Base-by-base conservation (phyloP, 2,113 vertebrate genomes). In the Oncorhynchus gorbuscha region DNA sequence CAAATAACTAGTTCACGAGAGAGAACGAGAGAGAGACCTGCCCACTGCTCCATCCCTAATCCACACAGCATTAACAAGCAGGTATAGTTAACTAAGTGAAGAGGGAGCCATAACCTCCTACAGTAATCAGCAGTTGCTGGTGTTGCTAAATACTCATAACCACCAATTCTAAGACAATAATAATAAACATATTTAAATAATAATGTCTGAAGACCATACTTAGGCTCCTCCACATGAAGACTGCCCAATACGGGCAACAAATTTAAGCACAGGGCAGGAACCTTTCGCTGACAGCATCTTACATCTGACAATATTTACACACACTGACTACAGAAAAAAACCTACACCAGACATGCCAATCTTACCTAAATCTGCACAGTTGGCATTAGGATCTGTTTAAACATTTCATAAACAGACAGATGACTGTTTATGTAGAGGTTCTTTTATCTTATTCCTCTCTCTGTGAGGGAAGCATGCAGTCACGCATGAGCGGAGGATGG, bases 401-500 rank as follows among this genome's bases (percentile, higher is more conserved):
- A 86, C 80, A 62, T 85, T 84, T 88, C 83, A 82, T 75, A 90
- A 92, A 90, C 90, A 91, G 85, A 88, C 89, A 74, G 84, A 79
- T 83, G 81, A 82, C 84, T 87, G 90, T 91, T 91, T 89, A 62
- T 22, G 82, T 84, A 83, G 55, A n/a, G 78, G 82, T 86, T 88
- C 87, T 73, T 76, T 83, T 86, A 85, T 85, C 66, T 65, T 30
- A 39, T 62, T 35, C 22, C 9, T 69, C 68, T 9, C 39, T 51
- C 16, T 70, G 32, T 12, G 59, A 84, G 88, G 77, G 72, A 89
- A 76, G 80, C 87, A 89, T 78, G 86, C 93, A 92, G 89, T 94
- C 93, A 93, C 80, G 91, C 93, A 93, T 94, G 91, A 94, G 92
- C 82, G 84, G 83, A 90, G 84, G 87, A 90, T 89, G 91, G 20